Evolutionary conservation across 2,113 vertebrate species (phyloP), one percentile per base, ranked within the genome.

Genomic region (Amblyopsis rosae): DNA sequence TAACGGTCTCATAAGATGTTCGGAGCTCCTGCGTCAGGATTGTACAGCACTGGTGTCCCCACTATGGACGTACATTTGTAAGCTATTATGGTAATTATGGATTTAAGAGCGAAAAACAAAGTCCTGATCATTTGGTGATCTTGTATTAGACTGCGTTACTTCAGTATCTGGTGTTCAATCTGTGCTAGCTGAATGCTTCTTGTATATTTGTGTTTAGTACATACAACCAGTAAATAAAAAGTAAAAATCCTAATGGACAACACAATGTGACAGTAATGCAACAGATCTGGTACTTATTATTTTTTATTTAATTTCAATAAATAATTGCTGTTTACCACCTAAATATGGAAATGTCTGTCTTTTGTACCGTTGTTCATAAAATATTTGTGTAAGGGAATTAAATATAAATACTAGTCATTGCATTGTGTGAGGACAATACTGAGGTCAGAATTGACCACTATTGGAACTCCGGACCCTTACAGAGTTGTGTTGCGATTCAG

Each of bases 161-260:
- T 90, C 88, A 89, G 89, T 92, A 94, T 94, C 94, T 94, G 93
- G 93, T 95, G 95, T 97, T 95, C 95, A 95, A 94, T 96, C 94
- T 96, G 96, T 97, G 95, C 93, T 96, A 94, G 93, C 93, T 97
- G 95, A 96, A 96, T 98, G 96, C 98, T 96, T 90, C 94, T 92
- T 96, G 96, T 98, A 93, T 95, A 94, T 95, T 95, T 96, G 96
- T 98, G 93, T 96, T 95, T 93, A 95, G 94, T 94, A 92, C 94
- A 93, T 93, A 95, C 94, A 94, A 91, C 76, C 56, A 86, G 79
- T 87, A 72, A 87, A 80, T 76, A 69, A 69, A 72, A 73, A 71
- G 91, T 96, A 95, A 94, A 74, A 53, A 94, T 92, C 92, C 92
- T 89, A 93, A 90, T 90, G 89, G 91, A 90, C 93, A 95, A 89